Evolutionary conservation across 2,888 invertebrate species (phyloP).

Genomic region (Limnephilus lunatus): DNA sequence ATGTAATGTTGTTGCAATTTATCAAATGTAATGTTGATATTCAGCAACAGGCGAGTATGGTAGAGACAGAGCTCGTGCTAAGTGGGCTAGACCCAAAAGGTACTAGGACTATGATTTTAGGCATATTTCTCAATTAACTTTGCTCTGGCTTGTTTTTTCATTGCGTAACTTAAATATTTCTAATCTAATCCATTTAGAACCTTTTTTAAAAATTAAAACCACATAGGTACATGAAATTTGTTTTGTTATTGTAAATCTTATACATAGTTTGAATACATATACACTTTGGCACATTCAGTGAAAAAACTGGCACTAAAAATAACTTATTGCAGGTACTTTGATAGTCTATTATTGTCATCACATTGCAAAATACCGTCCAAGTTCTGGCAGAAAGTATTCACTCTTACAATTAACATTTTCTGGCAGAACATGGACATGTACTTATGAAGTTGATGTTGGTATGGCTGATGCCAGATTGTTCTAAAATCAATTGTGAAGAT

Average conservation of each 20-base stretch:
- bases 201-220: not conserved
- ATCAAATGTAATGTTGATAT: no score
- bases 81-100: no score
- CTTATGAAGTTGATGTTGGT: not conserved
- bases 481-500: not conserved
- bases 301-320: not conserved
- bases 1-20: no score
- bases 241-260: not conserved
- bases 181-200: not conserved
- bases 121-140: not conserved
- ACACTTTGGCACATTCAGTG: not conserved
- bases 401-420: no score
- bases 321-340: not conserved
- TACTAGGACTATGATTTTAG: not conserved
- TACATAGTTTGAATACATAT: not conserved
- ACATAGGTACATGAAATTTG: no score
- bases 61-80: no score
- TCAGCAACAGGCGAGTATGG: no score
- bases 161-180: not conserved
- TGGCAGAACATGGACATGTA: not conserved
- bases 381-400: no score
- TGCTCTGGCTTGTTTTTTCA: not conserved
- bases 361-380: not conserved
- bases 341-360: not conserved
- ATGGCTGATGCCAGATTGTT: not conserved